A percentile compares a stretch with the other conserved stretches of the same genome.
Evolutionary conservation across 2,888 invertebrate species (phyloP).

Genomic region (Stictocephala bisonia): DNA sequence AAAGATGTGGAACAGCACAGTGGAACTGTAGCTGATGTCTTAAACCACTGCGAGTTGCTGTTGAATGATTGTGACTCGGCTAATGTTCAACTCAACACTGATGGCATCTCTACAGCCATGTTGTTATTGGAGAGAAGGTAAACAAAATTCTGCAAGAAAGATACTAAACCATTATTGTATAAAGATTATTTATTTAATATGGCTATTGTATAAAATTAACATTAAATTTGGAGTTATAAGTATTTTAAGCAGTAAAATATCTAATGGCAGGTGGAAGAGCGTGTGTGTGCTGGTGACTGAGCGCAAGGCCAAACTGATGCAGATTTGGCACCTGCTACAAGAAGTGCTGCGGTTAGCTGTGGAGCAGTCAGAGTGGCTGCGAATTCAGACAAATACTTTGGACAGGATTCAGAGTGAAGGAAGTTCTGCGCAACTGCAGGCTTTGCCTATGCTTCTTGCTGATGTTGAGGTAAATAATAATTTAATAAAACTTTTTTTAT

Average conservation of each 20-base stretch:
- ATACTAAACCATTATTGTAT: not conserved
- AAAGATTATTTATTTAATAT: too few relatives aligned
- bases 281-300: conserved; percentile 80
- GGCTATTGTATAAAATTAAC: too few relatives aligned
- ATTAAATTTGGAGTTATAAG: too few relatives aligned
- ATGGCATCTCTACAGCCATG: conserved; percentile 74
- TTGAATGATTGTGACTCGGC: conserved; percentile 79
- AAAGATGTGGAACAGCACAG: conserved; percentile 82
- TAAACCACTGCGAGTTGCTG: conserved; percentile 82
- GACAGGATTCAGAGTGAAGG: conserved; percentile 68
- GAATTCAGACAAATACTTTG: conserved; percentile 72
- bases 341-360: conserved; percentile 69
- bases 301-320: conserved; percentile 74
- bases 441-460: conserved; percentile 31
- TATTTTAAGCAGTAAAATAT: too few relatives aligned
- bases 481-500: too few relatives aligned
- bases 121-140: conserved; percentile 76
- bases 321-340: conserved; percentile 72
- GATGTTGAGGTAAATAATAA: conserved; percentile 50
- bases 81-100: conserved; percentile 77
- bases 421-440: conserved; percentile 35
- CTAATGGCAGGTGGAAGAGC: conserved; percentile 73
- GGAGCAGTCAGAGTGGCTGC: conserved; percentile 73
- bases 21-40: conserved; percentile 79
- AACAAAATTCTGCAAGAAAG: too few relatives aligned